phyloP scores from a whole-genome alignment of 2,113 vertebrate genomes.

The Carassius carassius region DNA sequence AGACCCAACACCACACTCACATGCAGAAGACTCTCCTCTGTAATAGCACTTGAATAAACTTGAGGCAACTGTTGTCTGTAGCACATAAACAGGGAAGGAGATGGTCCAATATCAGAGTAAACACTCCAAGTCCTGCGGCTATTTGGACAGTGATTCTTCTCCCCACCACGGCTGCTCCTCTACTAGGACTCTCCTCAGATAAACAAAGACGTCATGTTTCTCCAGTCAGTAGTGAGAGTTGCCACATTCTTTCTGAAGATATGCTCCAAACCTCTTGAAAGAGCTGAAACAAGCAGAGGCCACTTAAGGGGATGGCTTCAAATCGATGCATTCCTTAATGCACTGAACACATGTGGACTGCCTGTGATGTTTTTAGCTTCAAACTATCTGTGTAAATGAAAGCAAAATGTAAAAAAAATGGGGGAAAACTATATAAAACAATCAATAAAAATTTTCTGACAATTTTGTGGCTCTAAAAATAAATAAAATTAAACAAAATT shows the following conservation, averaged over 20 bases:
- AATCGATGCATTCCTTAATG: neutral
- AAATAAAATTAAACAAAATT: too few species aligned
- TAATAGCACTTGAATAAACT: constrained; percentile 55
- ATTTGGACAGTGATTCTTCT: constrained; percentile 28
- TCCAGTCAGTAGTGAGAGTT: constrained; percentile 3
- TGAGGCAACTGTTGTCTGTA: constrained; percentile 17
- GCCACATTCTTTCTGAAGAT: neutral
- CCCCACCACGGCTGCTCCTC: neutral
- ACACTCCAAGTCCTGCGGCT: constrained; percentile 32
- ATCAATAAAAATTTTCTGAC: too few species aligned
- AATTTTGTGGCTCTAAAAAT: too few species aligned
- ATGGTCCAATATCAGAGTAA: constrained; percentile 42
- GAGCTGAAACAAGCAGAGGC: neutral
- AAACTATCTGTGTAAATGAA: neutral
- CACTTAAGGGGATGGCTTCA: neutral
- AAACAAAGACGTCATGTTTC: constrained; percentile 44
- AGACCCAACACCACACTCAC: too few species aligned
- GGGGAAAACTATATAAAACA: too few species aligned
- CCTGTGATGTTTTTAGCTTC: neutral
- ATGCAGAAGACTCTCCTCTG: constrained; percentile 18
- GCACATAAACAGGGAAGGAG: constrained; percentile 50
- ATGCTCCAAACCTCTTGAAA: neutral
- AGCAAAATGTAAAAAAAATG: too few species aligned
- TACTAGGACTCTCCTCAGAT: constrained; percentile 3
- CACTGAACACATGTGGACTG: neutral